Evolutionary conservation across 2,797 vertebrate genomes (phyloP).

Genomic region (Eospalax fontanierii): DNA sequence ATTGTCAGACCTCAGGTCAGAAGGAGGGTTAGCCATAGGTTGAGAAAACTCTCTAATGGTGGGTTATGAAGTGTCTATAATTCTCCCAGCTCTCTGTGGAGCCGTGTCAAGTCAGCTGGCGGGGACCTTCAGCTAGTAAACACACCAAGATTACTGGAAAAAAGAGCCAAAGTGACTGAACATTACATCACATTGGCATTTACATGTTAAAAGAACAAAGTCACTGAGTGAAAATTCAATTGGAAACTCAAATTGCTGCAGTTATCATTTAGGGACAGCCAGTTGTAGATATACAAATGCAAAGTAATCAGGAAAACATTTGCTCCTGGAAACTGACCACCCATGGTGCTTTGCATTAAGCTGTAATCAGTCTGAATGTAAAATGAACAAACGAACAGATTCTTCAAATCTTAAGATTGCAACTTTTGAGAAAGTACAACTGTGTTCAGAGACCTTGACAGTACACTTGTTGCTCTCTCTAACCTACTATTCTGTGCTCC

Average conservation of each 20-base stretch:
- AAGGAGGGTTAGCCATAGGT: neutral
- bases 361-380: constrained; percentile 10
- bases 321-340: constrained; percentile 2
- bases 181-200: neutral
- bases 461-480: neutral
- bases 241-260: neutral
- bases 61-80: neutral
- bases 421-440: neutral
- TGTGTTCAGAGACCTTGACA: neutral
- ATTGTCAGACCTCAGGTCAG: neutral
- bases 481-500: neutral
- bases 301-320: constrained; percentile 57
- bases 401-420: neutral
- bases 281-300: neutral
- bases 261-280: neutral
- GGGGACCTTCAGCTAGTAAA: neutral
- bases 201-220: neutral
- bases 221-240: neutral
- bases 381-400: constrained; percentile 14
- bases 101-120: neutral
- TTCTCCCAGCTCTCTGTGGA: neutral
- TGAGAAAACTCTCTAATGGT: neutral
- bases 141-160: neutral
- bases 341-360: neutral
- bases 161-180: neutral